A percentile compares a stretch with the other conserved stretches of the same genome.
These are phyloP conservation scores for Lepidothrix coronata DNA, from an alignment of 2,113 vertebrate species.

Conservation along the genomic window DNA sequence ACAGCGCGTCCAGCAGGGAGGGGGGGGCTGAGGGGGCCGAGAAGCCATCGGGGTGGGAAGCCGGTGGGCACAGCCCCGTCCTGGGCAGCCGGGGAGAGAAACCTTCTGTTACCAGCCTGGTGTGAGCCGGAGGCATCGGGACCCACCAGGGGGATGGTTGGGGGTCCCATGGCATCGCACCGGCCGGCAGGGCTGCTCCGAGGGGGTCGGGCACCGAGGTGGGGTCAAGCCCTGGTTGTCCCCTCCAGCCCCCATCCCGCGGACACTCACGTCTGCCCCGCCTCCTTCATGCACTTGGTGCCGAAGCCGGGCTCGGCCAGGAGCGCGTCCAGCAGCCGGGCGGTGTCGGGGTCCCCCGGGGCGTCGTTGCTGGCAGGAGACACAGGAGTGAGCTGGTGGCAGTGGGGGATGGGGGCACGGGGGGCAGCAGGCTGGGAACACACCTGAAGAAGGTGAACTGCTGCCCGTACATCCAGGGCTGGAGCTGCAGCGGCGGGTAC, in stretches of 20 bases:
- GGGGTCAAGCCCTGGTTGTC: not conserved
- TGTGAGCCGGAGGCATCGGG: not conserved
- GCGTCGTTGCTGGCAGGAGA: slow-evolving; percentile 76
- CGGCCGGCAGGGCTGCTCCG: not conserved
- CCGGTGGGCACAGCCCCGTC: not conserved
- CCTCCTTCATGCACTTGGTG: slow-evolving; percentile 66
- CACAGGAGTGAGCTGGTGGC: rapidly evolving
- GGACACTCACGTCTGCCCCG: slow-evolving; percentile 15
- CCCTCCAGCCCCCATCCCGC: not conserved
- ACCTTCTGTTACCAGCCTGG: not conserved
- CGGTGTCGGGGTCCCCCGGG: slow-evolving; percentile 50
- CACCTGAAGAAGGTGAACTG: slow-evolving; percentile 92
- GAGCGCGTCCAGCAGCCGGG: slow-evolving; percentile 75
- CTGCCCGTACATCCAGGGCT: slow-evolving; percentile 85
- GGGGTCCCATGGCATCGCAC: not conserved
- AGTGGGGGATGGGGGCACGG: rapidly evolving
- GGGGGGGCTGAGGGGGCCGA: slow-evolving; percentile 47
- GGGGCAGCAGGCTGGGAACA: not conserved
- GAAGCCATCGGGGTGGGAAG: slow-evolving; percentile 41
- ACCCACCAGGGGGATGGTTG: rapidly evolving
- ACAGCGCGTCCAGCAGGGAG: slow-evolving; percentile 66
- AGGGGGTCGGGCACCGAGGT: not conserved
- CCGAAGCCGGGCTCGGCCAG: slow-evolving; percentile 81
- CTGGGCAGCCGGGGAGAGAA: not conserved
- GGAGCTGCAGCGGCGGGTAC: slow-evolving; percentile 81